Evolutionary conservation across 2,113 vertebrate genomes (phyloP).

Genomic region (Pitta sordida): DNA sequence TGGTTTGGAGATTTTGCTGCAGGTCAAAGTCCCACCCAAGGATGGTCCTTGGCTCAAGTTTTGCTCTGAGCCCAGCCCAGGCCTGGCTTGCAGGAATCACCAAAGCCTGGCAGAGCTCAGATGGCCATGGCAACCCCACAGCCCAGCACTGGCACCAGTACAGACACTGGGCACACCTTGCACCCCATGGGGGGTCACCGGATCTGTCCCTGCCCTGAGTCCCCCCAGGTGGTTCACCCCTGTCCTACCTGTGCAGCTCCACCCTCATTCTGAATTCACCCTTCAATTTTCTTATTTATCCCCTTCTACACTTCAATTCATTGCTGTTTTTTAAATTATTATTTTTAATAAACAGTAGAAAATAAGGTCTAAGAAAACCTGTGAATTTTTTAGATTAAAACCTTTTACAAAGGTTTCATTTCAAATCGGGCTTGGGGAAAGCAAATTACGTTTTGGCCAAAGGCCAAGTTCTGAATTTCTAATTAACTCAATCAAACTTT

Average conservation of each 20-base stretch:
- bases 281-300: neutral
- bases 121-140: neutral
- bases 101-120: too few species aligned
- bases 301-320: neutral
- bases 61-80: neutral
- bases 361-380: neutral
- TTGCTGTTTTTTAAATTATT: neutral
- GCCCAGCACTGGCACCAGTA: neutral
- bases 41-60: neutral
- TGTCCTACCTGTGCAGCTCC: neutral
- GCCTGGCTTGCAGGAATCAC: neutral
- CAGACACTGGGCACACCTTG: neutral
- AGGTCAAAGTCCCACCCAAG: neutral
- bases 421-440: neutral
- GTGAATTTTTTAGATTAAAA: neutral
- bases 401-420: neutral
- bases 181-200: neutral
- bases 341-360: neutral
- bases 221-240: rapidly evolving
- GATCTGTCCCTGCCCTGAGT: too few species aligned
- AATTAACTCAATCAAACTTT: constrained; percentile 46
- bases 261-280: neutral
- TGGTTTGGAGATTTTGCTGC: neutral
- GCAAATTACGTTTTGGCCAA: constrained; percentile 11
- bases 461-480: constrained; percentile 41